Base-by-base conservation (phyloP, 2,888 invertebrate species). In the Drosophila atripex region DNA sequence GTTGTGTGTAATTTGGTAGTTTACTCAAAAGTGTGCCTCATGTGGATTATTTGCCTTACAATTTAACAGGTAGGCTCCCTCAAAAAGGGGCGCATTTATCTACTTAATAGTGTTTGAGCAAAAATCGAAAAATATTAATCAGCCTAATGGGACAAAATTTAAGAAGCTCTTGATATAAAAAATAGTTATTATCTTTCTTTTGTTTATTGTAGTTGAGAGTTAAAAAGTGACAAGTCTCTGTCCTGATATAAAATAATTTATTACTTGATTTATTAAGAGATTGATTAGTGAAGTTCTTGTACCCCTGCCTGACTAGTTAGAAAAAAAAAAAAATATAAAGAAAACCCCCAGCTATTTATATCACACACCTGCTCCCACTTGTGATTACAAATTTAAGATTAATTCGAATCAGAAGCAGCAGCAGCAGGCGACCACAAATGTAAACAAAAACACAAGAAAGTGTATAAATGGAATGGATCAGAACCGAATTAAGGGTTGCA, bases 241-340 rank as follows among this genome's bases (percentile, higher is more conserved):
- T 80, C 73, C 80, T 71, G 78, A 87, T 87, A 84, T 68, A 53
- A 63, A 69, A 70, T 64, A 64, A 85, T 85, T 87, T 76, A 78
- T 80, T 63, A 32, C 64, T 71, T 88, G 78, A 84, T 85, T 88
- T 87, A 88, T 87, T 66, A 73, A 63, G 55, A 58, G 51, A 57
- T 87, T 84, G 78, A 87, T 87, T 85, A 83, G 88, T 84, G 76
- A 78, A 87, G 82, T 78, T 72, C 66, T 66, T 77, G 64, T 58
- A 53, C 84, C 76, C 14, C 3, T 38, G 38, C n/a, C 43, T 46
- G 58, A 3, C 18, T 32, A n/a, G n/a, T 18, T 18, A 18, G 18
- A 18, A 18, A 18, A 18, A 18, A 18, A 18, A 18, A 18, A 18
- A 18, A 18, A 18, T 18, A 18, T 18, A 52, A 11, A 39, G 23